Evolutionary conservation across 2,888 invertebrate genomes (phyloP), one percentile per base, ranked within the genome.

Genomic region (Matsumyia berberina): DNA sequence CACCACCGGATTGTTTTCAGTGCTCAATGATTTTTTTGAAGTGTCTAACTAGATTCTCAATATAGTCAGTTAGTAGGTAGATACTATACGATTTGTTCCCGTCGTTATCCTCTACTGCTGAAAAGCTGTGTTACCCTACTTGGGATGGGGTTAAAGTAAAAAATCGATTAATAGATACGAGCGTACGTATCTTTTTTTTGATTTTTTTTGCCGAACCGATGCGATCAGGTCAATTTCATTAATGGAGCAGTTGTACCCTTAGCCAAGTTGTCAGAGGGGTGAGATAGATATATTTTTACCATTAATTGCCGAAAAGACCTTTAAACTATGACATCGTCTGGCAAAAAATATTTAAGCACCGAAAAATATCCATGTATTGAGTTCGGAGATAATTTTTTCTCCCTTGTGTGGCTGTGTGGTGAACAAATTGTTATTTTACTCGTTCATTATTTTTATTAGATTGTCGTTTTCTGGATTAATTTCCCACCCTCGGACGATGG

Each of bases 401-500:
- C 15, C 1, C 8, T 19, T 67, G 12, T 51, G 60, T 51, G 51
- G 66, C 31, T 67, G 12, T 51, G 60, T 51, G 60, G 66, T 39
- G 15, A 60, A 67, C 39, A 49, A 69, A 60, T 77, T 51, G 67
- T 77, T 42, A 77, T 69, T 77, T 77, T 35, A 77, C 77, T 77
- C 60, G 60, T 60, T 67, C 67, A 67, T 77, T 77, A 77, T 69
- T 77, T 77, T 77, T 77, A 77, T 77, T 77, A 69, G 67, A 67
- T 77, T 60, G 77, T 60, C 67, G 67, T 77, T 67, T 76, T 51
- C 60, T 44, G 67, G 49, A 77, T 77, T 77, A 77, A 69, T 69
- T 74, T 77, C 60, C 60, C 67, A 69, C 67, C 44, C 44, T 69
- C 35, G 49, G 39, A 24, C 35, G 15, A 4, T 19, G 9, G 7